Percentiles rank a stretch among this genome's conserved stretches.
phyloP scores from a whole-genome alignment of 2,888 invertebrate species.

The Nudaria mundana region DNA sequence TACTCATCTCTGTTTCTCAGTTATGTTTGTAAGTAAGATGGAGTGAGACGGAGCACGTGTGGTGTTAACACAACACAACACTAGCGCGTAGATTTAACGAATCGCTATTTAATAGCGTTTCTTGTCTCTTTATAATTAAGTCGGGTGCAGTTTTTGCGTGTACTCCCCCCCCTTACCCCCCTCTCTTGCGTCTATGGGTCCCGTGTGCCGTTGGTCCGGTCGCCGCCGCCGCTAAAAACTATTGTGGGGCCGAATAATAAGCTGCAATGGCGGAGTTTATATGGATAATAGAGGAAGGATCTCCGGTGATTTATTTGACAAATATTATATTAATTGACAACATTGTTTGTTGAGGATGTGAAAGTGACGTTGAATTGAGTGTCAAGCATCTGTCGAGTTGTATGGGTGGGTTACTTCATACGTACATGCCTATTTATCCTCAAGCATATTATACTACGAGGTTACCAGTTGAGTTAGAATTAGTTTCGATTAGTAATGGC shows the following conservation, averaged over 20 bases:
- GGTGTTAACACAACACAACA: constrained; percentile 79
- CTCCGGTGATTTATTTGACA: constrained; percentile 69
- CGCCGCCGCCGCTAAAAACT: constrained; percentile 49
- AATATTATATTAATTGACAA: constrained; percentile 74
- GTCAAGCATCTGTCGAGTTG: constrained; percentile 38
- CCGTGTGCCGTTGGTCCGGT: constrained; percentile 24
- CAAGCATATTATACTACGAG: too few relatives aligned
- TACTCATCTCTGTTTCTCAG: constrained; percentile 44
- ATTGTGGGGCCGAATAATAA: constrained; percentile 65
- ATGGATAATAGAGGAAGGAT: constrained; percentile 52
- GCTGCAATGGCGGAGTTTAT: constrained; percentile 34
- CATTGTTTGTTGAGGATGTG: constrained; percentile 50
- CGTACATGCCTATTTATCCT: too few relatives aligned
- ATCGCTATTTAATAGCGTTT: constrained; percentile 80
- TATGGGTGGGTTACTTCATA: neutral
- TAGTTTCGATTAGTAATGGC: too few relatives aligned
- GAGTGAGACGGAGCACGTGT: constrained; percentile 52
- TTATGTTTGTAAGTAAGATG: constrained; percentile 1
- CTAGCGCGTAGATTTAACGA: constrained; percentile 79
- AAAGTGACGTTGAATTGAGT: constrained; percentile 60
- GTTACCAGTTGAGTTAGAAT: too few relatives aligned
- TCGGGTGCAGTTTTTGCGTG: constrained; percentile 79
- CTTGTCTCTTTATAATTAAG: constrained; percentile 82
- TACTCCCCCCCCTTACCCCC: constrained; percentile 34
- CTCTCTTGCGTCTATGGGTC: constrained; percentile 20